These are phyloP conservation scores for Steinernema scapterisci DNA, from an alignment of 2,888 invertebrate genomes.

Conservation along the genomic window DNA sequence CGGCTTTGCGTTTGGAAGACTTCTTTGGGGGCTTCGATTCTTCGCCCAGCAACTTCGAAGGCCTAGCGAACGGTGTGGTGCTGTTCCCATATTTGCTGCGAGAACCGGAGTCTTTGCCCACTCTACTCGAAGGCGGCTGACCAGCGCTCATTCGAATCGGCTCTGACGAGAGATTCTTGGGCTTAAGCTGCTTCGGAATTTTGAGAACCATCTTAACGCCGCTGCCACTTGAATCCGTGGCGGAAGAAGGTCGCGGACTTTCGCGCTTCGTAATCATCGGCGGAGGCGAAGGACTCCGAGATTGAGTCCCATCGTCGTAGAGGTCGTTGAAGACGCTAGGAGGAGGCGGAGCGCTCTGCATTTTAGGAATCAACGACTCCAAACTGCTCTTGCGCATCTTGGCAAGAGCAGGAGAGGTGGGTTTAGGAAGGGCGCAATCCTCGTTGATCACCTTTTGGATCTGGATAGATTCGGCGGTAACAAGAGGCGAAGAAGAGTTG, in stretches of 20 bases:
- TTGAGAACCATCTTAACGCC: slow-evolving; percentile 8
- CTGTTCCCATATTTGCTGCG: slow-evolving; percentile 1
- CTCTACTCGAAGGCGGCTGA: slow-evolving; percentile 12
- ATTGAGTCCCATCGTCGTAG: slow-evolving; percentile 21
- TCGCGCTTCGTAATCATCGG: background rate
- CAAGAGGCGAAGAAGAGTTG: background rate
- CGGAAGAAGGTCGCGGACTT: slow-evolving; percentile 15
- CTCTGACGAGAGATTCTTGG: background rate
- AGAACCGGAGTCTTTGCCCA: slow-evolving; percentile 1
- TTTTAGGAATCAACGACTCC: background rate
- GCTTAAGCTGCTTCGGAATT: background rate
- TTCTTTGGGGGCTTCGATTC: slow-evolving; percentile 1
- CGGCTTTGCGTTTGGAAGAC: slow-evolving; percentile 12
- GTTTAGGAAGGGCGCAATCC: background rate
- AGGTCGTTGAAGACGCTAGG: background rate
- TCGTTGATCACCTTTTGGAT: slow-evolving; percentile 26
- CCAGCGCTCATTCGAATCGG: slow-evolving; percentile 11
- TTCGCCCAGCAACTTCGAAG: background rate
- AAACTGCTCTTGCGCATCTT: slow-evolving; percentile 19
- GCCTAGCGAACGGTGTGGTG: background rate
- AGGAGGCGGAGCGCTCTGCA: background rate
- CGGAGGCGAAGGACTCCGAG: background rate
- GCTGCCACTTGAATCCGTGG: background rate
- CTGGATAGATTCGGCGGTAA: background rate
- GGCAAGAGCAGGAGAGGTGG: background rate